Percentiles rank a stretch among this genome's conserved stretches.
Evolutionary conservation across 2,797 vertebrate genomes (phyloP).

Genomic region (Rhinogobio ventralis): DNA sequence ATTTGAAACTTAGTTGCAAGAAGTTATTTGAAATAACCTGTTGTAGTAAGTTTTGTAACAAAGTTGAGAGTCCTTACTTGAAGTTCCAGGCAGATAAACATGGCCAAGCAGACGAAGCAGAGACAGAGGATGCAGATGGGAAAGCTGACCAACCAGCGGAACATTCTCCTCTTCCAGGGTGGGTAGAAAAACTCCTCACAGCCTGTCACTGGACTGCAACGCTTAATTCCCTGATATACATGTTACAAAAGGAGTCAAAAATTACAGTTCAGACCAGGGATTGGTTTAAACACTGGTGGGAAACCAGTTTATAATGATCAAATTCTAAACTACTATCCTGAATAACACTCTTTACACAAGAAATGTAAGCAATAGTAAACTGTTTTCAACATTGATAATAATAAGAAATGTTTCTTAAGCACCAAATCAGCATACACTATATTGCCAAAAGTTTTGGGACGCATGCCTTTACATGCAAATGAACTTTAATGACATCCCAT

Average conservation of each 20-base stretch:
- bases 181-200: conserved; percentile 95
- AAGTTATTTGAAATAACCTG: background rate
- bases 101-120: conserved; percentile 90
- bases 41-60: background rate
- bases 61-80: conserved; percentile 80
- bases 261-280: background rate
- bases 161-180: conserved; percentile 91
- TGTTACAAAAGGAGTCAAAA: background rate
- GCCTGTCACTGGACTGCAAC: conserved; percentile 91
- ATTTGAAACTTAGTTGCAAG: background rate
- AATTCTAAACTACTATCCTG: background rate
- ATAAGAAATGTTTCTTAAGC: background rate
- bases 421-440: background rate
- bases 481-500: too few species aligned
- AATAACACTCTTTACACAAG: background rate
- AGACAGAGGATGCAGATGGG: conserved; percentile 92
- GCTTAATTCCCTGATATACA: conserved; percentile 84
- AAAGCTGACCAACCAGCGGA: conserved; percentile 93
- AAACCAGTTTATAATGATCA: background rate
- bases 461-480: too few species aligned
- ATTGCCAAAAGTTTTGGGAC: too few species aligned
- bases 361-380: background rate
- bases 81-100: conserved; percentile 96
- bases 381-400: background rate
- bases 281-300: background rate